phyloP scores from a whole-genome alignment of 2,797 vertebrate species.

The Sylvia borin region DNA sequence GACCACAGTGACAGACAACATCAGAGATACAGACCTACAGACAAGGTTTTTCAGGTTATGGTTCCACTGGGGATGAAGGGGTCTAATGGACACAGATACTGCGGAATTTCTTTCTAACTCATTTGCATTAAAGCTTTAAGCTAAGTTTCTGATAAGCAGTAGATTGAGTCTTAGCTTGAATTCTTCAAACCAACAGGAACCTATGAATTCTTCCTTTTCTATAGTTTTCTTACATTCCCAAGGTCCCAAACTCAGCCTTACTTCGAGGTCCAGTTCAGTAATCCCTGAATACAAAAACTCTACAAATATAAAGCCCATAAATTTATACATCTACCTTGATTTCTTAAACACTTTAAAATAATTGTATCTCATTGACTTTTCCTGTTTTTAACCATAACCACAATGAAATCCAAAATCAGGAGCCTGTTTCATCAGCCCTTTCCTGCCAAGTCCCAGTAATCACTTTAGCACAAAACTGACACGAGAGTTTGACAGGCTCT shows the following conservation, averaged over 20 bases:
- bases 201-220: not conserved
- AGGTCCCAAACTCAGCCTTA: not conserved
- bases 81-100: not conserved
- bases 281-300: not conserved
- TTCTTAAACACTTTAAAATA: not conserved
- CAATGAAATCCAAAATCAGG: not conserved
- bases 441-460: not conserved
- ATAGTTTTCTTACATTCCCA: not conserved
- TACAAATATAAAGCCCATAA: not conserved
- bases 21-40: not conserved
- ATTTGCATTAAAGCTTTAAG: not conserved
- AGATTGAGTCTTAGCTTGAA: not conserved
- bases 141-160: not conserved
- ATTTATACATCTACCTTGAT: not conserved
- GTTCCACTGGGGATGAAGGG: not conserved
- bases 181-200: not conserved
- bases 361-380: not conserved
- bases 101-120: not conserved
- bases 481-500: not conserved
- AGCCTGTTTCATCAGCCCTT: not conserved
- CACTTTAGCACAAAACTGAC: not conserved
- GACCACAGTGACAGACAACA: rapidly evolving
- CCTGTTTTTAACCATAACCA: not conserved
- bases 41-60: not conserved
- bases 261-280: not conserved